These are phyloP conservation scores for Hypsopygia costalis DNA, from an alignment of 2,888 invertebrate genomes.

Conservation along the genomic window DNA sequence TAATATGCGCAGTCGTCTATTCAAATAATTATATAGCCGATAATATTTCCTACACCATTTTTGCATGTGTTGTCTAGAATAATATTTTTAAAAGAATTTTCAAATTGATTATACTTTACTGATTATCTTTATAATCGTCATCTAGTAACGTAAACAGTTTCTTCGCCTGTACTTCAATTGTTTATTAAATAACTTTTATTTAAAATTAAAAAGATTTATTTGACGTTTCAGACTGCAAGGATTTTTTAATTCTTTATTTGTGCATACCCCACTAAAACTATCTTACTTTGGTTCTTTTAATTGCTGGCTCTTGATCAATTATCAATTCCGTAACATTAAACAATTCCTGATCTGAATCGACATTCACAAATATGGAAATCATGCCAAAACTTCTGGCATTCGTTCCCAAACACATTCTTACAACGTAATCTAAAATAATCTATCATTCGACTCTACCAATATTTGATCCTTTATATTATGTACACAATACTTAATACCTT, in stretches of 20 bases:
- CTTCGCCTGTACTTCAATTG: background rate
- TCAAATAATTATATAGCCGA: background rate
- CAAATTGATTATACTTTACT: background rate
- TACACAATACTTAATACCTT: constrained; percentile 56
- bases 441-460: constrained; percentile 48
- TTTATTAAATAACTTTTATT: background rate
- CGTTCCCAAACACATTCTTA: constrained; percentile 9
- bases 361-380: background rate
- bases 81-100: background rate
- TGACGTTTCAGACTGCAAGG: constrained; percentile 8
- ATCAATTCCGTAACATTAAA: constrained; percentile 66
- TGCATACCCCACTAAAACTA: constrained; percentile 20
- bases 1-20: constrained; percentile 1
- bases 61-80: constrained; percentile 6
- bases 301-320: constrained; percentile 45
- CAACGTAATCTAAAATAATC: constrained; percentile 26
- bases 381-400: background rate
- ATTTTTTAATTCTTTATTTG: constrained; percentile 17
- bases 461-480: constrained; percentile 59
- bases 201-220: background rate
- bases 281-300: constrained; percentile 64
- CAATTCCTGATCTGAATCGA: constrained; percentile 55
- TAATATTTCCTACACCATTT: background rate
- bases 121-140: background rate
- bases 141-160: background rate